Conservation (phyloP, 2,113 vertebrate genomes). For the Tenrec ecaudatus region DNA sequence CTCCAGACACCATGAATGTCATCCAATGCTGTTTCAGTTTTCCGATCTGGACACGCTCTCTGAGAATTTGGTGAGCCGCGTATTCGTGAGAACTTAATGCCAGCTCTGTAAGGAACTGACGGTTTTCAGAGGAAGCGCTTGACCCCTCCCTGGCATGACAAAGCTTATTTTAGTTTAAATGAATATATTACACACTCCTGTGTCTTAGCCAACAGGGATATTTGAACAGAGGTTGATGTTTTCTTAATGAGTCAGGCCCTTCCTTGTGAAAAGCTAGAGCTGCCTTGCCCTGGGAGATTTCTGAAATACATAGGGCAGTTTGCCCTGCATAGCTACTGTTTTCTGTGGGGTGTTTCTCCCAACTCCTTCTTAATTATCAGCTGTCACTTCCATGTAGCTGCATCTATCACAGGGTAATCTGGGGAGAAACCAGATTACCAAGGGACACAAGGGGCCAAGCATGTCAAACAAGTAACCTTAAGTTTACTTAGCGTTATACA, state of each 20-base stretch:
- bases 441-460: constrained; percentile 2
- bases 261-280: neutral
- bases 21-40: neutral
- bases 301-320: neutral
- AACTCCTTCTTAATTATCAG: neutral
- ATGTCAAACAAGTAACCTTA: neutral
- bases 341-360: neutral
- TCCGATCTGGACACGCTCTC: neutral
- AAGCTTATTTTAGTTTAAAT: constrained; percentile 12
- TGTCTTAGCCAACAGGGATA: constrained; percentile 9
- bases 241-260: constrained; percentile 58
- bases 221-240: constrained; percentile 32
- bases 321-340: neutral
- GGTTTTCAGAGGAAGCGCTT: neutral
- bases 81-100: neutral
- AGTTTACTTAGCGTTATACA: neutral
- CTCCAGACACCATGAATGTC: neutral
- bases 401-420: neutral
- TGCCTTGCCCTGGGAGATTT: neutral
- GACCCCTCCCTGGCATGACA: neutral
- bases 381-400: neutral
- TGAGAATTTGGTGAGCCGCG: neutral
- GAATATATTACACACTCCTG: neutral
- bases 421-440: neutral
- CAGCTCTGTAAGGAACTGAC: constrained; percentile 26